Evolutionary conservation across 2,797 vertebrate genomes (phyloP), one percentile per base, ranked within the genome.

Genomic region (Sebastes paucispinis): DNA sequence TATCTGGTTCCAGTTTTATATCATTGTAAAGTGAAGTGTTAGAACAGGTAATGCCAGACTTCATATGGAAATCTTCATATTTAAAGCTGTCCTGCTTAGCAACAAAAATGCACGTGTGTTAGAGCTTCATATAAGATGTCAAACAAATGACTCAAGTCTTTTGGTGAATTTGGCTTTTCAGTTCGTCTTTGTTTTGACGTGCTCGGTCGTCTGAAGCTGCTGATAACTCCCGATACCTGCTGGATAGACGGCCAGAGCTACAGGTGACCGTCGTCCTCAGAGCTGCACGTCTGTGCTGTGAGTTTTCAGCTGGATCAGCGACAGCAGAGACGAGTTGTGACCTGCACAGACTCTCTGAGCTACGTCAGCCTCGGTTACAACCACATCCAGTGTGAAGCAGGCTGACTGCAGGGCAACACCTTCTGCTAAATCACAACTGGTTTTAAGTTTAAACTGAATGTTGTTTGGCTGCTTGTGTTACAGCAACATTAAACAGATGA

Each of bases 261-360:
- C 59, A 36, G 60, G 32, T 71, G 34, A 27, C 20, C 4, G 65
- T 52, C 12, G 9, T 36, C 34, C 10, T 12, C 20, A 47, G 34
- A 27, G 43, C 71, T 31, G 24, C 57, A 5, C 1, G 11, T 34
- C 20, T 22, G 31, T 8, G 7, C 10, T 14, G 39, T 3, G n/a
- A 14, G 18, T 52, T 60, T 63, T 59, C 39, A 22, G 1, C 25
- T 69, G 27, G 5, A 52, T 10, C 13, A 8, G 14, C 31, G 67
- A 47, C 69, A 55, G 63, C 57, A 54, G 34, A 65, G 47, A 52
- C 73, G 29, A 76, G 73, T 72, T 63, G 66, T 1, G 67, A 76
- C 63, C 47, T 64, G 73, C 72, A 29, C 25, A 63, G 4, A 16
- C 43, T 50, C 50, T 24, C 50, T 24, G 67, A 50, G 43, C 25